These are phyloP conservation scores for Patella caerulea DNA, from an alignment of 2,888 invertebrate species.

Conservation along the genomic window DNA sequence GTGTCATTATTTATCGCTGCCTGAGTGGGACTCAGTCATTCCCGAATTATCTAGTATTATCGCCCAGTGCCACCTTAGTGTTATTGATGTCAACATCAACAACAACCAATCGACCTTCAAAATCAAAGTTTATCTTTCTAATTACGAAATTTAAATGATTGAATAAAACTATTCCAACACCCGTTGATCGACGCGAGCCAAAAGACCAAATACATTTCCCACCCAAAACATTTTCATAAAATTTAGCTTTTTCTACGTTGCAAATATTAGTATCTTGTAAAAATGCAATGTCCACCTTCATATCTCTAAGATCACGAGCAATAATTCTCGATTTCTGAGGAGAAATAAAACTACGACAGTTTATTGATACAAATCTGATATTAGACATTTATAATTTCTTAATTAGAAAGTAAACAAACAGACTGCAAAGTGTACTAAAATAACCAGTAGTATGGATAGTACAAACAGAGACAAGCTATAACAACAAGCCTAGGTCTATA, in stretches of 20 bases:
- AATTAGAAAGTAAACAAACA: background rate
- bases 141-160: conserved; percentile 2
- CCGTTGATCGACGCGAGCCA: background rate
- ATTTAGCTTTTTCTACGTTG: background rate
- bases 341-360: background rate
- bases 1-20: too few relatives aligned
- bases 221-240: conserved; percentile 4
- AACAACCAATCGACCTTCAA: conserved; percentile 5
- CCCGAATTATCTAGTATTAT: too few relatives aligned
- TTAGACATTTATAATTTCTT: background rate
- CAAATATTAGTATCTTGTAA: conserved; percentile 6
- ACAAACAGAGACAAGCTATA: background rate
- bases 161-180: background rate
- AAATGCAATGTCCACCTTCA: background rate
- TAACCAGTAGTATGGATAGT: background rate
- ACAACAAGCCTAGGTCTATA: background rate
- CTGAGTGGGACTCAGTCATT: too few relatives aligned
- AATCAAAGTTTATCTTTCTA: conserved; percentile 7
- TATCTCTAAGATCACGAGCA: background rate
- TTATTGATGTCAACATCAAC: background rate
- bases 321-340: conserved; percentile 1
- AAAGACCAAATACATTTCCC: conserved; percentile 9
- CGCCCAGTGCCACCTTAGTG: too few relatives aligned
- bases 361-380: background rate
- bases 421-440: background rate